These are phyloP conservation scores for Drosophila azteca DNA, from an alignment of 1,140 invertebrate species.

Conservation along the genomic window DNA sequence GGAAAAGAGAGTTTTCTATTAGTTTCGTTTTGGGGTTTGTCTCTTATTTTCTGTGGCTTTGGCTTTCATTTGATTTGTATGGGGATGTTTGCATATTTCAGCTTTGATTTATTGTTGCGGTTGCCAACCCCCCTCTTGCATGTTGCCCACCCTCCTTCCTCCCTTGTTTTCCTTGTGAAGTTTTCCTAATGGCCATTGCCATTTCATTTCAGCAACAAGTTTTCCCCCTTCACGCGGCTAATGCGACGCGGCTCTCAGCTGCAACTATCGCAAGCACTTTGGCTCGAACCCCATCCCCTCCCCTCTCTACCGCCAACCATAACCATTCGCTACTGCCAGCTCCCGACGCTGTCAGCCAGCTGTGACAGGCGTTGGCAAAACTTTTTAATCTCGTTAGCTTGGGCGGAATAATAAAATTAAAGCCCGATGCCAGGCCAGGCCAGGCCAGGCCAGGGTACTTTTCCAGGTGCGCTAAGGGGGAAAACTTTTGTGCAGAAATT, in stretches of 20 bases:
- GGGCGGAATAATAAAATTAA: constrained; percentile 78
- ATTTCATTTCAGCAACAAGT: constrained; percentile 76
- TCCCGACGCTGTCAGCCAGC: constrained; percentile 19
- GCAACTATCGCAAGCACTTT: constrained; percentile 70
- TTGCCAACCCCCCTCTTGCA: not conserved
- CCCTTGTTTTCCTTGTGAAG: constrained; percentile 10
- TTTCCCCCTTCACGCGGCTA: constrained; percentile 45
- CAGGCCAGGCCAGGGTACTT: constrained; percentile 37
- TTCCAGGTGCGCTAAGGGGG: constrained; percentile 37
- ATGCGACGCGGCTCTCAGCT: constrained; percentile 47
- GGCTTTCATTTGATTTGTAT: constrained; percentile 73
- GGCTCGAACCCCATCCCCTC: constrained; percentile 13
- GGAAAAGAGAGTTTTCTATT: constrained; percentile 41
- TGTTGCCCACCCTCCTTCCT: not conserved
- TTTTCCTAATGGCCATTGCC: constrained; percentile 47
- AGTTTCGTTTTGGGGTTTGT: constrained; percentile 39
- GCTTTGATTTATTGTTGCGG: constrained; percentile 67
- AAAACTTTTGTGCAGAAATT: constrained; percentile 67
- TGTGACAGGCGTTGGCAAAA: constrained; percentile 69
- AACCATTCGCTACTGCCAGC: not conserved
- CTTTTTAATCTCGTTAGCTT: constrained; percentile 78
- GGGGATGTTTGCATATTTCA: constrained; percentile 69
- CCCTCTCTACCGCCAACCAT: not conserved
- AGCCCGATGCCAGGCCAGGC: constrained; percentile 52
- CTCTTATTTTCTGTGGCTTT: constrained; percentile 56